phyloP scores from a whole-genome alignment of 2,888 invertebrate genomes.

The Phyto melanocephala region DNA sequence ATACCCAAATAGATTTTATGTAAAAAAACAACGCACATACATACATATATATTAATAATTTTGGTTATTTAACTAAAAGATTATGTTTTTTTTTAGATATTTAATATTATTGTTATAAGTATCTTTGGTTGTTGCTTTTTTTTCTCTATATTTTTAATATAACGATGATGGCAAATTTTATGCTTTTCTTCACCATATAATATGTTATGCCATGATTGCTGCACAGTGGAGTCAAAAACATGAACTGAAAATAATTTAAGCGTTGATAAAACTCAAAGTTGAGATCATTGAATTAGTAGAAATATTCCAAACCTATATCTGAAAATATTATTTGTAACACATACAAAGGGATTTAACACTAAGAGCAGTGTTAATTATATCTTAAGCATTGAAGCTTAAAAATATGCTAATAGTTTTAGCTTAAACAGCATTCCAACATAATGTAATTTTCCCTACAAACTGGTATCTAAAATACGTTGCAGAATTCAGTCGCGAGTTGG shows the following conservation, averaged over 20 bases:
- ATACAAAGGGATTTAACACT: no score
- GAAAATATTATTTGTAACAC: no score
- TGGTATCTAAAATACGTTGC: no score
- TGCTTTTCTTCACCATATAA: conserved; percentile 51
- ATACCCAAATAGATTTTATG: neutral
- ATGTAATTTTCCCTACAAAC: no score
- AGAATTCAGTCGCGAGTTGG: no score
- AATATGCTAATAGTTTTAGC: no score
- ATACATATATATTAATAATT: neutral
- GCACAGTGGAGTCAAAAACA: neutral
- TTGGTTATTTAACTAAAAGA: conserved; percentile 42
- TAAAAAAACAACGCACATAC: neutral
- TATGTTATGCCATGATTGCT: conserved; percentile 28
- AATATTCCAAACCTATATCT: no score
- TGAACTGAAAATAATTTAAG: neutral
- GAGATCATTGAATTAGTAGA: no score
- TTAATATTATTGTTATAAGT: conserved; percentile 23
- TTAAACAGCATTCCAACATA: no score
- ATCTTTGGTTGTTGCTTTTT: neutral
- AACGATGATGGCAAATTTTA: conserved; percentile 54
- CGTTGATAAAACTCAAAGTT: no score
- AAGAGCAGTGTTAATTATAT: no score
- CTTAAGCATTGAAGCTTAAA: no score
- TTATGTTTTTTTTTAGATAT: conserved; percentile 33
- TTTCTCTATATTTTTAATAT: neutral